phyloP scores from a whole-genome alignment of 2,113 vertebrate species.

The Callionymus lyra region DNA sequence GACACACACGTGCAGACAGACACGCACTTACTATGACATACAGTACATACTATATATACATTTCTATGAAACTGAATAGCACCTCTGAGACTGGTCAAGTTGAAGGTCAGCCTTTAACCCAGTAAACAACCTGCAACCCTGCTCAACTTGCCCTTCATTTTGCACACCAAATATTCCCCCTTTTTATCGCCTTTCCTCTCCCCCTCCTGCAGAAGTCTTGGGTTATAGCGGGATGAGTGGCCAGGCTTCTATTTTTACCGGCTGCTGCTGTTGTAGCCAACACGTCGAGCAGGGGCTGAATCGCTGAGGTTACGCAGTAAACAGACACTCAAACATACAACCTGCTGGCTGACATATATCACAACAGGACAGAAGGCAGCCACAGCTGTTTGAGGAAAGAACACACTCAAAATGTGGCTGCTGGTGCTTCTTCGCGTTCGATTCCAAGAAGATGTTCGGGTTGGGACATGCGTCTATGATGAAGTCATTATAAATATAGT shows the following conservation, averaged over 20 bases:
- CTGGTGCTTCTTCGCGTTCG: no score
- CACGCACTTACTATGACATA: no score
- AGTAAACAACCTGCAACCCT: constrained; percentile 27
- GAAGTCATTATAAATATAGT: no score
- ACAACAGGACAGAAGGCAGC: not conserved
- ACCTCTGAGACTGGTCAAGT: no score
- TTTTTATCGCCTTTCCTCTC: constrained; percentile 1
- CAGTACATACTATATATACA: no score
- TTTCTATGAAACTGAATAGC: no score
- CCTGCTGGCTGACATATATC: constrained; percentile 20
- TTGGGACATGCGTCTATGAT: no score
- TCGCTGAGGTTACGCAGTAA: constrained; percentile 43
- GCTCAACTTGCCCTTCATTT: constrained; percentile 20
- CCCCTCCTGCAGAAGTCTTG: constrained; percentile 6
- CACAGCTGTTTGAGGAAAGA: constrained; percentile 4
- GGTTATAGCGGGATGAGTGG: not conserved
- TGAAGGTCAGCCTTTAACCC: no score
- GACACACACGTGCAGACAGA: no score
- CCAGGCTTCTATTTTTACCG: constrained; percentile 46
- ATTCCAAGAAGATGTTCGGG: no score
- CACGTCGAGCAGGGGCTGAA: constrained; percentile 7
- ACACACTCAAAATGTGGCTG: not conserved
- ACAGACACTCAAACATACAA: constrained; percentile 46
- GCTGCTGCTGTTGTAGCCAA: constrained; percentile 11
- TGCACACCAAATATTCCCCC: constrained; percentile 24